phyloP scores from a whole-genome alignment of 2,888 invertebrate genomes.

The Netelia virgata region DNA sequence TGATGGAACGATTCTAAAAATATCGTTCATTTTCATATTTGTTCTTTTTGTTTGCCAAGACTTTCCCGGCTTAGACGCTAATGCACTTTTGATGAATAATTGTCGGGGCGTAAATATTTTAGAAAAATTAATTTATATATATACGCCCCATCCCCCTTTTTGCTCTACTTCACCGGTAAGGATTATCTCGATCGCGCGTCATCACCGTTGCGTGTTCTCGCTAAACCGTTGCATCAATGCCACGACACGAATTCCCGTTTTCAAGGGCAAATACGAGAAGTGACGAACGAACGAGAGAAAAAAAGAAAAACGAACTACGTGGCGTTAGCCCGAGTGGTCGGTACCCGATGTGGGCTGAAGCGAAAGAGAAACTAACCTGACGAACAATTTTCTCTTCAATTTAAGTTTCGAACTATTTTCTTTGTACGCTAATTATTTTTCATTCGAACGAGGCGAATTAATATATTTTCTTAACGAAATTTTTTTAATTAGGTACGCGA shows the following conservation, averaged over 20 bases:
- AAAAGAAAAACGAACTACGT: slow-evolving; percentile 1
- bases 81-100: slow-evolving; percentile 1
- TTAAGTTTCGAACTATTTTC: background rate
- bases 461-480: background rate
- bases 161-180: background rate
- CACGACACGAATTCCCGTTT: slow-evolving; percentile 36
- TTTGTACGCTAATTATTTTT: background rate
- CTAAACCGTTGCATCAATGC: slow-evolving; percentile 44
- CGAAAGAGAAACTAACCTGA: background rate
- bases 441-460: background rate
- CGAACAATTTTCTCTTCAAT: background rate
- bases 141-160: background rate
- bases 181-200: slow-evolving; percentile 27
- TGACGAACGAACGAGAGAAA: background rate
- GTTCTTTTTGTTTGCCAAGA: background rate
- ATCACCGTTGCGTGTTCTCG: background rate
- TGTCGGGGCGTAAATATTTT: background rate
- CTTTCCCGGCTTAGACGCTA: background rate
- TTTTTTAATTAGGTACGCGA: background rate
- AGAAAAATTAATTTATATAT: background rate
- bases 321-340: background rate
- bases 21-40: background rate
- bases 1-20: background rate
- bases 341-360: slow-evolving; percentile 3
- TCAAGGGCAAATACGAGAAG: background rate